A percentile compares a stretch with the other conserved stretches of the same genome.
Conservation (phyloP, 1,140 invertebrate species). For the Drosophila rhopaloa region DNA sequence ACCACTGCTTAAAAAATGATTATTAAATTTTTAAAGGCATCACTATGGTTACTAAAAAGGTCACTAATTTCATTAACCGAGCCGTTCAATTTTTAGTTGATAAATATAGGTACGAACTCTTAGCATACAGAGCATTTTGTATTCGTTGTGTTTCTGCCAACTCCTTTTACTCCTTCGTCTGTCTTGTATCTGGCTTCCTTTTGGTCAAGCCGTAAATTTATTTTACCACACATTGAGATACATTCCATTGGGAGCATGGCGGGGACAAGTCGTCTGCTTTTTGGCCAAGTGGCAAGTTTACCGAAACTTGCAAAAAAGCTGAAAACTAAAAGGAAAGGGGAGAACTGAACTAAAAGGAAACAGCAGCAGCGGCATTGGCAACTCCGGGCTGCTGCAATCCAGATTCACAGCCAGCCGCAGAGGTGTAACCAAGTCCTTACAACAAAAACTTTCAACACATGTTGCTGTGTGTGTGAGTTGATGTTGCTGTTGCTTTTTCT, state of each 20-base stretch:
- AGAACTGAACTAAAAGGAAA: constrained; percentile 44
- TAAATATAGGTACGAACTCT: background rate
- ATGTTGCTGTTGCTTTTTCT: constrained; percentile 22
- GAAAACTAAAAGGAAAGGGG: background rate
- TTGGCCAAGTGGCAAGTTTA: constrained; percentile 61
- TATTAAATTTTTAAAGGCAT: no score
- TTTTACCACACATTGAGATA: constrained; percentile 69
- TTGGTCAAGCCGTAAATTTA: constrained; percentile 65
- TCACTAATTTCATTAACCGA: no score
- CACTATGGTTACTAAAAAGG: no score
- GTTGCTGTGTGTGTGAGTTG: constrained; percentile 31
- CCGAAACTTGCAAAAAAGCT: constrained; percentile 38
- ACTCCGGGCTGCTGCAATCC: constrained; percentile 42
- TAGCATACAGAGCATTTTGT: background rate
- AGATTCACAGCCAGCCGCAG: constrained; percentile 50
- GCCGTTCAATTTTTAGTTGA: no score
- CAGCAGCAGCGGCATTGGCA: constrained; percentile 38
- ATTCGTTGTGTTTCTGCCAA: background rate
- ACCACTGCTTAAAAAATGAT: no score
- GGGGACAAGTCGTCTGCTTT: constrained; percentile 52
- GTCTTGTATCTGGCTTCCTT: constrained; percentile 9
- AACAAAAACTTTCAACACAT: constrained; percentile 63
- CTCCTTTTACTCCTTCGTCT: background rate
- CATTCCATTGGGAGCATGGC: constrained; percentile 38
- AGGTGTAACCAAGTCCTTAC: constrained; percentile 67